phyloP scores from a whole-genome alignment of 1,140 invertebrate genomes.

The Hylaeus anthracinus region DNA sequence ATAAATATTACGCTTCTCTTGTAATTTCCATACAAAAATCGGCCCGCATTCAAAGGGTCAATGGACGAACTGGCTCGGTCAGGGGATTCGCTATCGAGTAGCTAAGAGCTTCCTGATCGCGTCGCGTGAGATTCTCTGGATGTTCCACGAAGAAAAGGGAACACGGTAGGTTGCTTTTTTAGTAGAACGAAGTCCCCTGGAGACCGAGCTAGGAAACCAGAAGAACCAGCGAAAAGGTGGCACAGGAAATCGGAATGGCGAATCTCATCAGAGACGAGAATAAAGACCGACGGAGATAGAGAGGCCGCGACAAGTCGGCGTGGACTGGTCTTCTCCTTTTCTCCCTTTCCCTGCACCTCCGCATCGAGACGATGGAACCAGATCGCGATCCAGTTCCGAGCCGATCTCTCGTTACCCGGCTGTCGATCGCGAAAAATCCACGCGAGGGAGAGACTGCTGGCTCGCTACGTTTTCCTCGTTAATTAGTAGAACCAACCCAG shows the following conservation, averaged over 20 bases:
- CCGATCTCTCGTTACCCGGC: conserved; percentile 42
- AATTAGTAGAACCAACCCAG: conserved; percentile 21
- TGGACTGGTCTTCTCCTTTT: conserved; percentile 34
- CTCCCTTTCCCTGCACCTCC: conserved; percentile 27
- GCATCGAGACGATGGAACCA: conserved; percentile 35
- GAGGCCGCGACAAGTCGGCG: not conserved
- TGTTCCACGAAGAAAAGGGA: not conserved
- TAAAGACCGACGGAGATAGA: conserved; percentile 1
- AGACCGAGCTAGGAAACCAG: conserved; percentile 22
- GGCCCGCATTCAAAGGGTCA: too few relatives aligned
- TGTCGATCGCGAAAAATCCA: conserved; percentile 46
- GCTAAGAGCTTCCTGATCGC: not conserved
- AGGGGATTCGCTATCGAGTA: too few relatives aligned
- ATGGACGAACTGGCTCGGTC: not conserved
- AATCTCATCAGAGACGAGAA: not conserved
- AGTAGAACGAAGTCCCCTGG: not conserved
- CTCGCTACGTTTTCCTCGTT: conserved; percentile 19
- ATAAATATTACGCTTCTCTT: too few relatives aligned
- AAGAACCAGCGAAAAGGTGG: conserved; percentile 38
- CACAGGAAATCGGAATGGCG: conserved; percentile 17
- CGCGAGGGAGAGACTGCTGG: not conserved
- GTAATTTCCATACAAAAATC: too few relatives aligned
- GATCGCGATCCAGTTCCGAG: conserved; percentile 56
- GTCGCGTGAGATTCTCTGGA: not conserved
- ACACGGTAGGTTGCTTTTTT: conserved; percentile 14